Percentiles rank a stretch among this genome's conserved stretches.
phyloP scores from a whole-genome alignment of 2,797 vertebrate species.

The Hippocampus kuda region DNA sequence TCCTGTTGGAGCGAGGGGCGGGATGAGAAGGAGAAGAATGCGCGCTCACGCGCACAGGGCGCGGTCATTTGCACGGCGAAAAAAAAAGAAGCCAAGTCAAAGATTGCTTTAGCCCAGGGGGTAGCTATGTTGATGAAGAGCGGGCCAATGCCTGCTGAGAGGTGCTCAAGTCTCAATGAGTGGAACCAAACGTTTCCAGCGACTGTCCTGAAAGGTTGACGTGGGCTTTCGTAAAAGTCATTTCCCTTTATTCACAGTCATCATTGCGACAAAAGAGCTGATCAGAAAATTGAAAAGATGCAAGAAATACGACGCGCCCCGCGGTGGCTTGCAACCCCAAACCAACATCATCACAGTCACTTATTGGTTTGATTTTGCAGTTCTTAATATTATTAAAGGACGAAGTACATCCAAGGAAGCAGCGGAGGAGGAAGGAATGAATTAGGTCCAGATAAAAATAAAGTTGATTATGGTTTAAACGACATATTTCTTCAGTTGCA shows the following conservation, averaged over 20 bases:
- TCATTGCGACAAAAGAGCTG: background rate
- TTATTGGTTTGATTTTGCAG: background rate
- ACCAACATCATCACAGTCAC: background rate
- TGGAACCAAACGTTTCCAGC: no score
- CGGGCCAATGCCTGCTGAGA: no score
- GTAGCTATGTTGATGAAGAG: no score
- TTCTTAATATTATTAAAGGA: no score
- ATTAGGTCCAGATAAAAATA: no score
- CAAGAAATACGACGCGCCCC: background rate
- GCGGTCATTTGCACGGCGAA: slow-evolving; percentile 8
- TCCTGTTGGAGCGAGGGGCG: background rate
- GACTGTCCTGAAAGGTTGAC: no score
- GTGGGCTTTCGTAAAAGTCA: no score
- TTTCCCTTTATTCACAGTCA: background rate
- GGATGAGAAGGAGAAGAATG: background rate
- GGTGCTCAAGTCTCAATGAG: no score
- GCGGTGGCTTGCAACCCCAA: background rate
- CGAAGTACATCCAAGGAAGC: no score
- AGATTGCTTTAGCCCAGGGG: background rate
- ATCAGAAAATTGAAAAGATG: background rate
- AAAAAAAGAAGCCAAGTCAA: background rate
- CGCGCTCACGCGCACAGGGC: slow-evolving; percentile 28
- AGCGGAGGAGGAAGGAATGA: no score
- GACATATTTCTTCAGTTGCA: no score
- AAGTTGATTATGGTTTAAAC: no score